Evolutionary conservation across 2,888 invertebrate genomes (phyloP), one percentile per base, ranked within the genome.

Genomic region (Andrena bicolor): DNA sequence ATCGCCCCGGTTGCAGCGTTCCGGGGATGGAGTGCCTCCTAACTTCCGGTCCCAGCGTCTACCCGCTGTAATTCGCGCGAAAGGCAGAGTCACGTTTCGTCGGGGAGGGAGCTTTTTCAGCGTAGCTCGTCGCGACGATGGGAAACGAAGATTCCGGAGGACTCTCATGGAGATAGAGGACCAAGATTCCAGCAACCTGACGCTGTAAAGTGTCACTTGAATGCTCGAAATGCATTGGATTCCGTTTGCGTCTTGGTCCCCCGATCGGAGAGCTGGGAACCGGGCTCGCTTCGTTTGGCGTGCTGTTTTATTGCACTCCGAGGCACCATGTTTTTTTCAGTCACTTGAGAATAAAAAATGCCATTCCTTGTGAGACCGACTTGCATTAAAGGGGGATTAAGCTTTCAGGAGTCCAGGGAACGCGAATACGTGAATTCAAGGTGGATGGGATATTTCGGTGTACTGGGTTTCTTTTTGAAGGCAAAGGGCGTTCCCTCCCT

Each of bases 51-150:
- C 13, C 32, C 4, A 28, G 23, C 16, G 48, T 35, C 48, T 16
- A 30, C 58, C 6, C 8, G 23, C 26, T 35, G 51, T 69, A 61
- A 61, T 61, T 32, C 61, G 61, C 61, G 61, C 20, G 32, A 56
- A 41, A 26, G 26, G 58, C 51, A 51, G 32, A 30, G 32, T 75
- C 60, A 49, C 75, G 49, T 75, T 65, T 41, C 49, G 20, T 6
- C 30, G 56, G 10, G 56, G 13, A 20, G 4, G 41, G n/a, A 61
- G 41, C 32, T 35, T 51, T 35, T 32, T 61, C 32, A 16, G 13
- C 16, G 30, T n/a, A 8, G 30, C 16, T 30, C 8, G 60, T n/a
- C 30, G 60, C 60, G 30, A 7, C 60, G 30, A 26, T 30, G 30
- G 60, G 16, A 7, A 30, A n/a, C 26, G 60, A 60, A 60, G 60